Evolutionary conservation across 2,797 vertebrate species (phyloP).

Genomic region (Anas georgica): DNA sequence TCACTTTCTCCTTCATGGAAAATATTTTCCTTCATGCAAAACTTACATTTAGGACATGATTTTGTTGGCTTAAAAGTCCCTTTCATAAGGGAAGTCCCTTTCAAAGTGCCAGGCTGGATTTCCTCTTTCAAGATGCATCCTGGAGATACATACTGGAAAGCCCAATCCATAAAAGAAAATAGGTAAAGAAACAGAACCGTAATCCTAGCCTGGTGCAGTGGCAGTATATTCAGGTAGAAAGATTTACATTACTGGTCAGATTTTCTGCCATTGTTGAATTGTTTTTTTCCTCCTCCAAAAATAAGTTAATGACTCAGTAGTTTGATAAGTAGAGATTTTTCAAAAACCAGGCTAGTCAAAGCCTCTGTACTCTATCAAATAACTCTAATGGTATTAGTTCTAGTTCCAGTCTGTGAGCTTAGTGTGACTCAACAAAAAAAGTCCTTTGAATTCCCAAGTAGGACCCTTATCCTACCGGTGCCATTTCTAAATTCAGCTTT

Average conservation of each 20-base stretch:
- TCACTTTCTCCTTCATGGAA: not conserved
- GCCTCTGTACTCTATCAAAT: not conserved
- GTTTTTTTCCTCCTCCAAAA: not conserved
- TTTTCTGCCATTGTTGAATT: not conserved
- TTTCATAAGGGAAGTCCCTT: not conserved
- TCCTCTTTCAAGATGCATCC: not conserved
- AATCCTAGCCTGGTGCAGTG: not conserved
- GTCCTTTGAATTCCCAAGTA: constrained; percentile 19
- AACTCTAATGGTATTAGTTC: constrained; percentile 31
- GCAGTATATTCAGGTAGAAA: not conserved
- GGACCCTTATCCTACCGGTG: not conserved
- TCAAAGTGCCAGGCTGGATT: not conserved
- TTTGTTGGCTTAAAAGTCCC: not conserved
- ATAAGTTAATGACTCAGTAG: not conserved
- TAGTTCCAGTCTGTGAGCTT: constrained; percentile 27
- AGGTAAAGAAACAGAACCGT: not conserved
- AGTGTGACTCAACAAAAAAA: constrained; percentile 10
- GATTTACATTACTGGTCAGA: not conserved
- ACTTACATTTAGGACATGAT: not conserved
- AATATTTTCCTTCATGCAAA: not conserved
- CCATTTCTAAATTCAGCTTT: constrained; percentile 38
- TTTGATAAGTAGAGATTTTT: constrained; percentile 32
- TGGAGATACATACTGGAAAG: not conserved
- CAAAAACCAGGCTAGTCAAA: not conserved
- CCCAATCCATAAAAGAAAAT: not conserved